phyloP scores from a whole-genome alignment of 2,797 vertebrate species.

The Poeciliopsis turneri region DNA sequence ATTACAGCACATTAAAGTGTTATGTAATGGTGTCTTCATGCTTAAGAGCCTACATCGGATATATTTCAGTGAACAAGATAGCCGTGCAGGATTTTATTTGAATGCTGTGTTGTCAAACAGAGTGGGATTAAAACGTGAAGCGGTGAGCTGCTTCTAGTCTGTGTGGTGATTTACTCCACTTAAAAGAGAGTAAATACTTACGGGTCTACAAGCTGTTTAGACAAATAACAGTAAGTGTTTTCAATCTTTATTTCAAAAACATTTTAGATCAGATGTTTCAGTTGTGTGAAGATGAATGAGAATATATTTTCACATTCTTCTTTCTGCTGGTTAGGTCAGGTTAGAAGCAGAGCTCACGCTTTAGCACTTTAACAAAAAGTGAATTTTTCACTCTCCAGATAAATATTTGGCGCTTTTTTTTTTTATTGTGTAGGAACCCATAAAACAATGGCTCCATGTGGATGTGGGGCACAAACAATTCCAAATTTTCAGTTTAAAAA shows the following conservation, averaged over 20 bases:
- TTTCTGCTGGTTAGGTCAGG: neutral
- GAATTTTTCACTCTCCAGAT: too few relatives aligned
- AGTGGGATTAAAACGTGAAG: constrained; percentile 34
- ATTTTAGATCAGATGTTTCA: neutral
- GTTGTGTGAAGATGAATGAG: neutral
- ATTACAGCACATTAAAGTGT: constrained; percentile 27
- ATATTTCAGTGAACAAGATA: constrained; percentile 8
- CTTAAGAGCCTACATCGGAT: constrained; percentile 9
- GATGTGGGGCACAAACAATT: too few relatives aligned
- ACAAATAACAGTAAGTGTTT: neutral
- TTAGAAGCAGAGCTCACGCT: neutral
- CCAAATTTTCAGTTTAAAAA: too few relatives aligned
- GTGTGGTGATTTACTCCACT: neutral
- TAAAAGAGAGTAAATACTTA: constrained; percentile 7
- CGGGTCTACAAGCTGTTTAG: neutral
- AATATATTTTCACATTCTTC: neutral
- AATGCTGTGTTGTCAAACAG: constrained; percentile 39
- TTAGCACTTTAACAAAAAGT: too few relatives aligned
- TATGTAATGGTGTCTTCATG: constrained; percentile 32
- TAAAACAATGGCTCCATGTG: too few relatives aligned
- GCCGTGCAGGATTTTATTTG: constrained; percentile 40
- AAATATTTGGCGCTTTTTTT: too few relatives aligned
- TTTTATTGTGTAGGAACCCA: too few relatives aligned
- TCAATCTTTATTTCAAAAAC: neutral
- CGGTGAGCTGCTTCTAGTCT: constrained; percentile 20